Conservation (phyloP, 2,888 invertebrate species). For the Mayetiola destructor region DNA sequence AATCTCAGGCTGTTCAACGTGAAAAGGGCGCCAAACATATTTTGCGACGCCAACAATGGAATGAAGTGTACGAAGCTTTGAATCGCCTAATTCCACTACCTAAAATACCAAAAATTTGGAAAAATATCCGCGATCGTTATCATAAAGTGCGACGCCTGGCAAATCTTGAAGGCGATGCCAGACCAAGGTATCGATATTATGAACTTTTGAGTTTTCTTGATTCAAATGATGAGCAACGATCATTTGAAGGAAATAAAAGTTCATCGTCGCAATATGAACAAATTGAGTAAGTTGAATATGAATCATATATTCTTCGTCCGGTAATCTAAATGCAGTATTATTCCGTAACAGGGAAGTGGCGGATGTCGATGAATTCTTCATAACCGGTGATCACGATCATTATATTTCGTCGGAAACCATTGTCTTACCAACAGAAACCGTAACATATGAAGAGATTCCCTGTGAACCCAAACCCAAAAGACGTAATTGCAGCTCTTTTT, state of each 20-base stretch:
- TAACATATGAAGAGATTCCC: background rate
- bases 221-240: background rate
- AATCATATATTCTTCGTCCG: too few species aligned
- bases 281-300: background rate
- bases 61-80: background rate
- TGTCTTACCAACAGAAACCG: background rate
- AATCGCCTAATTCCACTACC: background rate
- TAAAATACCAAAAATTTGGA: slow-evolving; percentile 15
- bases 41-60: slow-evolving; percentile 5
- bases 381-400: slow-evolving; percentile 7
- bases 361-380: background rate
- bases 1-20: background rate
- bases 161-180: background rate
- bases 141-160: slow-evolving; percentile 1
- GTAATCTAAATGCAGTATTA: too few species aligned
- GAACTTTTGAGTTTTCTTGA: slow-evolving; percentile 11
- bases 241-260: too few species aligned
- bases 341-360: background rate
- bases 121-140: slow-evolving; percentile 16
- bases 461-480: background rate
- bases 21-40: background rate
- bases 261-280: background rate
- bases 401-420: background rate
- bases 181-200: slow-evolving; percentile 15
- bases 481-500: background rate